Conservation (phyloP, 1,140 invertebrate genomes). For the Andrena cerasifolii region DNA sequence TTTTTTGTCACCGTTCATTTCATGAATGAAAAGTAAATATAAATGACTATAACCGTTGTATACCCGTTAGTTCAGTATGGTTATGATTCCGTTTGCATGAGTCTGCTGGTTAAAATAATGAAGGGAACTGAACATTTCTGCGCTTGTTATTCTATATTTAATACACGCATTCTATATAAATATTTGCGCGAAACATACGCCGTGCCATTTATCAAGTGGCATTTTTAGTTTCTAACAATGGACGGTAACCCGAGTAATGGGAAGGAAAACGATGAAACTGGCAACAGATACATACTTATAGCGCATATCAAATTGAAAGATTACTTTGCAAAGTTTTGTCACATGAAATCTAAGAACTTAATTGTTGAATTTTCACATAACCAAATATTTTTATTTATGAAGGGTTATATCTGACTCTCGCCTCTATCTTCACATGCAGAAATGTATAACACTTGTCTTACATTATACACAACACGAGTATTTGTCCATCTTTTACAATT, state of each 20-base stretch:
- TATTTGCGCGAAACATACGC: conserved; percentile 21
- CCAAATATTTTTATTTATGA: conserved; percentile 18
- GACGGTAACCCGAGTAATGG: conserved; percentile 24
- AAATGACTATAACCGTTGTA: background rate
- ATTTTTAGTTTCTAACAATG: conserved; percentile 46
- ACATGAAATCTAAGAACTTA: conserved; percentile 21
- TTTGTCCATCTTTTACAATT: background rate
- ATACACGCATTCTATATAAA: background rate
- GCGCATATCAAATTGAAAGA: conserved; percentile 28
- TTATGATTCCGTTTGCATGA: too few relatives aligned
- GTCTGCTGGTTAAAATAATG: background rate
- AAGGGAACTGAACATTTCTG: background rate
- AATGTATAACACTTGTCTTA: conserved; percentile 3
- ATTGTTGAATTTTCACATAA: conserved; percentile 11
- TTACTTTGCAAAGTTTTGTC: conserved; percentile 11
- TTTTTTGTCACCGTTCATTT: background rate
- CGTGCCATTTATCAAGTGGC: conserved; percentile 29
- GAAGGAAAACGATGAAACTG: conserved; percentile 23
- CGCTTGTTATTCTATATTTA: background rate
- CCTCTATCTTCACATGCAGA: background rate
- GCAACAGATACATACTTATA: conserved; percentile 8
- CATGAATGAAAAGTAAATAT: background rate
- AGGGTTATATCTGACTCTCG: background rate
- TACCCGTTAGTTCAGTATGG: too few relatives aligned
- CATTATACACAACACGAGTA: background rate